These are phyloP conservation scores for Amitus sp. DNA, from an alignment of 2,888 invertebrate genomes.

Conservation along the genomic window DNA sequence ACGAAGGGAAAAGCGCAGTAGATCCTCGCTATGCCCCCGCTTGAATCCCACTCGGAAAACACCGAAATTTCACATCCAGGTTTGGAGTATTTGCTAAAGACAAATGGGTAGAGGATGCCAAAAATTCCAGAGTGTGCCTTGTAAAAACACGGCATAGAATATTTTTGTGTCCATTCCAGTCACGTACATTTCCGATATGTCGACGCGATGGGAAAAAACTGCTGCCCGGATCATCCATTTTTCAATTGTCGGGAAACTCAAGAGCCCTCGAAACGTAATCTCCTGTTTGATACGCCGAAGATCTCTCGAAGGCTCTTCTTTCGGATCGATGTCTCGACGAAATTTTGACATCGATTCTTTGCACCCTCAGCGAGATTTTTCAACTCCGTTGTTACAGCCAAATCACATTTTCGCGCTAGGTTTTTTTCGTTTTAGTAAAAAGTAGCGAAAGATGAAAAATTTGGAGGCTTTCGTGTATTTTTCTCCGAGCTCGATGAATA, in stretches of 20 bases:
- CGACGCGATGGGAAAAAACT: slow-evolving; percentile 21
- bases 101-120: too few species aligned
- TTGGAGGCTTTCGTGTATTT: neutral
- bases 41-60: too few species aligned
- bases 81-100: too few species aligned
- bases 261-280: slow-evolving; percentile 25
- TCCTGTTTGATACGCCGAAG: slow-evolving; percentile 15
- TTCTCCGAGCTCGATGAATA: slow-evolving; percentile 26
- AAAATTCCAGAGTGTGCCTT: too few species aligned
- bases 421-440: too few species aligned
- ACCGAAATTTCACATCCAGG: too few species aligned
- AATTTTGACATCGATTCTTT: slow-evolving; percentile 13
- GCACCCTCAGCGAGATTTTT: slow-evolving; percentile 22
- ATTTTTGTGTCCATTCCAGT: slow-evolving; percentile 24
- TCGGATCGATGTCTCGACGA: slow-evolving; percentile 11
- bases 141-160: slow-evolving; percentile 11
- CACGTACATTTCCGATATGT: slow-evolving; percentile 27
- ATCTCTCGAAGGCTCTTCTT: slow-evolving; percentile 19
- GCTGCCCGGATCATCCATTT: slow-evolving; percentile 23
- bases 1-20: too few species aligned
- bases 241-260: slow-evolving; percentile 24
- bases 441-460: neutral
- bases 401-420: neutral
- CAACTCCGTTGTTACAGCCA: neutral
- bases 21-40: too few species aligned